A percentile compares a stretch with the other conserved stretches of the same genome.
Evolutionary conservation across 2,888 invertebrate species (phyloP).

Genomic region (Campoplex capitator): DNA sequence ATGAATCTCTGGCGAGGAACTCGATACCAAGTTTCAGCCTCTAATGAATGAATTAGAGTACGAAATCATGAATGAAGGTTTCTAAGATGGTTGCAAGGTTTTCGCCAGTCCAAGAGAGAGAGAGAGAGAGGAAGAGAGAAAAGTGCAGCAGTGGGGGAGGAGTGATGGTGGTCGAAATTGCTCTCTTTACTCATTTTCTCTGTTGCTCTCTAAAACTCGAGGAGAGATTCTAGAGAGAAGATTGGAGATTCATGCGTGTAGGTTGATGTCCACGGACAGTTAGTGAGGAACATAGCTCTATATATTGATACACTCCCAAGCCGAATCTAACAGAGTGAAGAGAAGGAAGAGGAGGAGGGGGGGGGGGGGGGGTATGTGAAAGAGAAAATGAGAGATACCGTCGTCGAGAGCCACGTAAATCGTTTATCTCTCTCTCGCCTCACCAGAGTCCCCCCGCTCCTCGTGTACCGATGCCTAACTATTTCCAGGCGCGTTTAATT

Average conservation of each 20-base stretch:
- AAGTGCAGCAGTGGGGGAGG: slow-evolving; percentile 72
- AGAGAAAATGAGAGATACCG: background rate
- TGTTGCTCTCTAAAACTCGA: slow-evolving; percentile 27
- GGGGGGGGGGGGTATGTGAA: slow-evolving; percentile 2
- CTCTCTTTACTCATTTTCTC: slow-evolving; percentile 54
- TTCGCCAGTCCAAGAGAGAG: slow-evolving; percentile 44
- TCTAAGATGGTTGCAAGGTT: slow-evolving; percentile 47
- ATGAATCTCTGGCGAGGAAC: slow-evolving; percentile 47
- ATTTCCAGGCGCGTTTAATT: slow-evolving; percentile 82
- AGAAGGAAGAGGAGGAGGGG: background rate
- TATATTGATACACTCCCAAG: slow-evolving; percentile 44
- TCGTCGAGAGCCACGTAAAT: slow-evolving; percentile 32
- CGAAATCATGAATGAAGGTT: slow-evolving; percentile 67
- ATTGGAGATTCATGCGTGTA: slow-evolving; percentile 43
- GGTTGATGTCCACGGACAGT: slow-evolving; percentile 52
- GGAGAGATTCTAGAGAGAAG: slow-evolving; percentile 41
- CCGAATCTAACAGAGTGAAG: slow-evolving; percentile 32
- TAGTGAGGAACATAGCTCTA: slow-evolving; percentile 17
- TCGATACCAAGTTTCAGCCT: slow-evolving; percentile 46
- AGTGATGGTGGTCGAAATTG: slow-evolving; percentile 67
- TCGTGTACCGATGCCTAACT: slow-evolving; percentile 68
- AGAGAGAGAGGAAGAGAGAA: slow-evolving; percentile 13
- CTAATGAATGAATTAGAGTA: slow-evolving; percentile 64
- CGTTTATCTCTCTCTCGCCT: slow-evolving; percentile 49
- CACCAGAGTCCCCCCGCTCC: slow-evolving; percentile 37